Base-by-base conservation (phyloP, 2,797 vertebrate genomes). In the Florisuga fusca region DNA sequence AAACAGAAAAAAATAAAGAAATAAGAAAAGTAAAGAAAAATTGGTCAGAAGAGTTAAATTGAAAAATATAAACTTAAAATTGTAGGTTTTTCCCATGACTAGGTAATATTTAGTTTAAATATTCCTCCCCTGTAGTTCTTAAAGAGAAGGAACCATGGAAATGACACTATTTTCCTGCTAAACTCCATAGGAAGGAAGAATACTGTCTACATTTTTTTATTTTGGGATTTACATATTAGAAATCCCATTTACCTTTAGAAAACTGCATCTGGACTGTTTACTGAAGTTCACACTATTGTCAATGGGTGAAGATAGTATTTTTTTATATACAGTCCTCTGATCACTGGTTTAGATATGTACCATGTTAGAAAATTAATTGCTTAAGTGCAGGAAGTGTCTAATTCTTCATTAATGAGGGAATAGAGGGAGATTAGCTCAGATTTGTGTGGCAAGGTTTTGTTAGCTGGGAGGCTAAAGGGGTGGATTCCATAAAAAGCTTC, bases 311-410 rank as follows among this genome's bases (percentile, higher is more conserved):
- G 81, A 80, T 74, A 48, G 41, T 16, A 12, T 12, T 8, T 17
- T 68, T 58, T 11, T 55, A 27, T 3, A 51, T 64, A 22, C 4
- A 41, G 22, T 41, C 53, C 22, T 79, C 10, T 19, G 19, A 51
- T 81, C 19, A 61, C 51, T 55, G 18, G 15, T 54, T 94, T 67
- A 75, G 8, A 20, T 61, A 43, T 3, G 2, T 51, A 33, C 2
- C 2, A 61, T n/a, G 64, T 19, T 26, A 54, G 48, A 13, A 95
- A 86, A 84, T 81, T 14, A 74, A 71, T 75, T 63, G 22, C 10
- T 78, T 29, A 75, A 81, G 29, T 46, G 19, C 46, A 75, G 36
- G 25, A 95, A 87, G 31, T 64, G 18, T 90, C 46, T 84, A 68
- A 61, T 85, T 74, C 27, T 80, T 53, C 9, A 81, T 57, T 86